phyloP scores from a whole-genome alignment of 1,140 invertebrate genomes.

The Helicoverpa armigera region DNA sequence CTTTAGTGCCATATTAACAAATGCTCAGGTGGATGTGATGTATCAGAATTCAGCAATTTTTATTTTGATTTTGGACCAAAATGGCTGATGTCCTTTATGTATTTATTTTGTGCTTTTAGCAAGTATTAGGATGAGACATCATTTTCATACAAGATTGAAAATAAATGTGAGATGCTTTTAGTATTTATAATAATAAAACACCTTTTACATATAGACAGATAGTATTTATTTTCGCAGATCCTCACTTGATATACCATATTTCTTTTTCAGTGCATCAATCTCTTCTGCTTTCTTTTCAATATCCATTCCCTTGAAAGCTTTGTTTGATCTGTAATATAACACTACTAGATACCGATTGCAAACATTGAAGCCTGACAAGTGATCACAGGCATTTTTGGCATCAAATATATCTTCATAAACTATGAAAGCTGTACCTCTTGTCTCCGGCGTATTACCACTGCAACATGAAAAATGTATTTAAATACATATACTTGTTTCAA shows the following conservation, averaged over 20 bases:
- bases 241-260: slow-evolving; percentile 91
- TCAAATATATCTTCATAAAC: slow-evolving; percentile 99
- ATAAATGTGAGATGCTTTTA: too few relatives aligned
- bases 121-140: too few relatives aligned
- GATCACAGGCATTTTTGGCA: slow-evolving; percentile 99
- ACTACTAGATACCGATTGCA: slow-evolving; percentile 99
- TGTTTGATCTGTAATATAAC: slow-evolving; percentile 97
- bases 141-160: too few relatives aligned
- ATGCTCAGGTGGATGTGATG: too few relatives aligned
- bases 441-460: slow-evolving; percentile 99
- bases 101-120: too few relatives aligned
- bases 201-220: background rate
- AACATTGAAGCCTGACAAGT: slow-evolving; percentile 99
- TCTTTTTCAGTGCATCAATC: slow-evolving; percentile 98
- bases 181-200: too few relatives aligned
- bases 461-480: slow-evolving; percentile 68
- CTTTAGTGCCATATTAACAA: too few relatives aligned
- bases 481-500: too few relatives aligned
- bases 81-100: too few relatives aligned
- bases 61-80: too few relatives aligned
- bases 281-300: slow-evolving; percentile 99
- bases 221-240: slow-evolving; percentile 80
- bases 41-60: too few relatives aligned
- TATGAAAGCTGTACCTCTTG: slow-evolving; percentile 99
- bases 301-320: slow-evolving; percentile 98